These are phyloP conservation scores for Drymonia ruficornis DNA, from an alignment of 2,888 invertebrate genomes.

Conservation along the genomic window DNA sequence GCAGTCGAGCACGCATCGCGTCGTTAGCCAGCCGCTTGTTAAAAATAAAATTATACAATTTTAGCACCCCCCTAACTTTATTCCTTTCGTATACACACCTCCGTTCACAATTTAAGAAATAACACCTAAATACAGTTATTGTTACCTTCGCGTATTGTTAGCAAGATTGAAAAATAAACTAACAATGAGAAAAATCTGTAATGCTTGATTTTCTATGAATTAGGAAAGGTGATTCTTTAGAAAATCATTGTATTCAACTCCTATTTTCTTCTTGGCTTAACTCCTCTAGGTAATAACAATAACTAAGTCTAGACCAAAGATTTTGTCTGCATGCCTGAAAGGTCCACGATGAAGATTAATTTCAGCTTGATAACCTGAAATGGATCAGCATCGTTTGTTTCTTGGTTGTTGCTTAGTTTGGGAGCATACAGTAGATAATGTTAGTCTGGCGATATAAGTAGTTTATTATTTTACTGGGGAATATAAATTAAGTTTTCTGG, in stretches of 20 bases:
- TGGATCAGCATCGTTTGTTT: too few relatives aligned
- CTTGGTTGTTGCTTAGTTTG: too few relatives aligned
- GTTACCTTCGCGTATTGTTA: constrained; percentile 27
- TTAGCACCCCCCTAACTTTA: constrained; percentile 54
- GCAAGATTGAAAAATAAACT: constrained; percentile 22
- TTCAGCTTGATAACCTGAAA: too few relatives aligned
- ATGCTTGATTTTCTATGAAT: constrained; percentile 5
- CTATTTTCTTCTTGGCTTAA: not conserved
- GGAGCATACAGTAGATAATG: too few relatives aligned
- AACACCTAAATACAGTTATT: constrained; percentile 20
- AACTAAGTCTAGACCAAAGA: not conserved
- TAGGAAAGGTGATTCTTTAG: constrained; percentile 1
- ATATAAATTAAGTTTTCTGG: too few relatives aligned
- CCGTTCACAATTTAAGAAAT: constrained; percentile 31
- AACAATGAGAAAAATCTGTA: constrained; percentile 14
- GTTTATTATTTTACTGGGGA: too few relatives aligned
- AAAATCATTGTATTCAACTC: not conserved
- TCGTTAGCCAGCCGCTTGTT: constrained; percentile 66
- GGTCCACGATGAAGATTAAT: too few relatives aligned
- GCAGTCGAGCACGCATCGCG: constrained; percentile 65
- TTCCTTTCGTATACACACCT: constrained; percentile 38
- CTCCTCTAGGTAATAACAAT: not conserved
- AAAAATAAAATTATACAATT: constrained; percentile 76
- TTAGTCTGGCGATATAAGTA: too few relatives aligned
- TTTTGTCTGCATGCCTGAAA: too few relatives aligned